Base-by-base conservation (phyloP, 2,888 invertebrate genomes). In the Perithous albicinctus region DNA sequence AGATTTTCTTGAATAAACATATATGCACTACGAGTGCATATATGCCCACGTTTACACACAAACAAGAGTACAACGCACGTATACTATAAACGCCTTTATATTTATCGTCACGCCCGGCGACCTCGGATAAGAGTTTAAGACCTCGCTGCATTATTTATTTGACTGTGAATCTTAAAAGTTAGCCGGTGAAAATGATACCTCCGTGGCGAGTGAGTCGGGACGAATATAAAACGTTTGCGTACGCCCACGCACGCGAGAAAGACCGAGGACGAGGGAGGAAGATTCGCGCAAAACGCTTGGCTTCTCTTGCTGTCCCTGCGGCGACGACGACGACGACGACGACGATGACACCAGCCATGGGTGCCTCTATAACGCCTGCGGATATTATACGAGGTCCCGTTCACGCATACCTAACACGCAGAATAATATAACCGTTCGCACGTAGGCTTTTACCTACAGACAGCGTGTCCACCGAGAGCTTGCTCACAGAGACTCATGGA, bases 141-240 rank as follows among this genome's bases (percentile, higher is more conserved):
- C 89, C 87, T 88, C 81, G 80, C 88, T 88, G 89, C 90, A 91
- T 91, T 91, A 92, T 91, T 92, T 92, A 92, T 91, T 90, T 89
- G 87, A 87, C 88, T 87, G 86, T 86, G 87, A 87, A 82, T 88
- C 88, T 89, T 87, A 87, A 89, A 89, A 88, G 86, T 88, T 87
- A 76, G 72, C 75, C 86, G 86, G 91, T 91, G 92, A 92, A 92
- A 92, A 92, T 92, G 92, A 92, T 92, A 92, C 91, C 91, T 90
- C 86, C 88, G 75, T 72, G 83, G 78, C 59, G 82, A 70, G 80
- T 72, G 75, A 82, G 78, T 76, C 78, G 77, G 80, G 89, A 90
- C 89, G 91, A 90, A 91, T 91, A 91, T 91, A 91, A 92, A 91
- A 92, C 91, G 91, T 89, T 83, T 69, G 83, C 82, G 76, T 78